Evolutionary conservation across 1,140 invertebrate species (phyloP).

Genomic region (Neodiprion lecontei): DNA sequence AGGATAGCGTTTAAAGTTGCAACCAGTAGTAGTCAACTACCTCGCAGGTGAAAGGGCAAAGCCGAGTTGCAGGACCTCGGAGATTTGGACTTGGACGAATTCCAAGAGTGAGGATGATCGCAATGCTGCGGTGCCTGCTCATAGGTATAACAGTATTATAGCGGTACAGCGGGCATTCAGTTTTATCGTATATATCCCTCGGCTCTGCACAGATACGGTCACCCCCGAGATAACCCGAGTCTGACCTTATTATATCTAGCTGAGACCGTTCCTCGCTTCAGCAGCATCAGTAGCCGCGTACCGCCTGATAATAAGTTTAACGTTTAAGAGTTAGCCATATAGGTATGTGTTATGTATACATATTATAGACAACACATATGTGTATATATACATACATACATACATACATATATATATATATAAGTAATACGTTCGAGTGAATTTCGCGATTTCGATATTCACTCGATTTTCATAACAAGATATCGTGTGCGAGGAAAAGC

Average conservation of each 20-base stretch:
- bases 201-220: slow-evolving; percentile 39
- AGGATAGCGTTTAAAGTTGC: too few species aligned
- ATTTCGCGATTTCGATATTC: neutral
- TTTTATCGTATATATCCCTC: slow-evolving; percentile 45
- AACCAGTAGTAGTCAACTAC: too few species aligned
- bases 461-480: neutral
- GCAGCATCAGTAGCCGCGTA: neutral
- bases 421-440: neutral
- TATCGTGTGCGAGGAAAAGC: too few species aligned
- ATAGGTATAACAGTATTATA: too few species aligned
- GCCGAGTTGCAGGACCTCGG: too few species aligned
- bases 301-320: neutral
- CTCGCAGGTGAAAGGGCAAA: too few species aligned
- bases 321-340: neutral
- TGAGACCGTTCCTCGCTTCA: neutral
- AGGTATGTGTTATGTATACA: neutral
- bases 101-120: slow-evolving; percentile 28
- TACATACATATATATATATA: neutral
- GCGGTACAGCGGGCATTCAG: slow-evolving; percentile 21
- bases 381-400: neutral
- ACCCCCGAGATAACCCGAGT: slow-evolving; percentile 48
- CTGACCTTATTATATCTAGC: slow-evolving; percentile 55
- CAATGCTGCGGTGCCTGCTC: neutral
- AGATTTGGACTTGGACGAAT: slow-evolving; percentile 34
- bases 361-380: neutral